Conservation (phyloP, 2,797 vertebrate species). For the Sebastes matsubarae region DNA sequence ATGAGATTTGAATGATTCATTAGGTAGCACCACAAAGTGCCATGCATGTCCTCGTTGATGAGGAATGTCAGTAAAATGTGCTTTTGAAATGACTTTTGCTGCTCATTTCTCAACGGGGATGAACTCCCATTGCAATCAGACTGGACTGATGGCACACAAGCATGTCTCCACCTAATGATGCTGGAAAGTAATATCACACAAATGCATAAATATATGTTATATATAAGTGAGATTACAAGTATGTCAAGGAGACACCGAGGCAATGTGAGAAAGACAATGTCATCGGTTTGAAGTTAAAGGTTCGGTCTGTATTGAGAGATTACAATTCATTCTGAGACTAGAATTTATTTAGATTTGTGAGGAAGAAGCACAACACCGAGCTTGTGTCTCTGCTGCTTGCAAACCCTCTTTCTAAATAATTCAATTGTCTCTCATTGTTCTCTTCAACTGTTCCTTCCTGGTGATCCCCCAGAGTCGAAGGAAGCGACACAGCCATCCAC, state of each 20-base stretch:
- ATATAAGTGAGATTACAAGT: not conserved
- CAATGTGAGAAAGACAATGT: not conserved
- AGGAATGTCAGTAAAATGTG: conserved; percentile 29
- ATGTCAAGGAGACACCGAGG: not conserved
- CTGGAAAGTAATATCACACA: not conserved
- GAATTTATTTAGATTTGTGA: conserved; percentile 48
- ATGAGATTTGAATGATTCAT: conserved; percentile 46
- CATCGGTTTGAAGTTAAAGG: conserved; percentile 11
- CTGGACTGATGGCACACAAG: not conserved
- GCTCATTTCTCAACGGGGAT: conserved; percentile 1
- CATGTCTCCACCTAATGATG: not conserved
- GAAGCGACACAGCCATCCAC: conserved; percentile 51
- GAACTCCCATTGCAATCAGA: conserved; percentile 3
- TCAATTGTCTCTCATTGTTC: conserved; percentile 74
- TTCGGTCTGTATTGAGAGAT: not conserved
- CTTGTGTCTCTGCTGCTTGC: conserved; percentile 36
- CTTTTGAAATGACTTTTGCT: conserved; percentile 20
- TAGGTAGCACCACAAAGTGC: not conserved
- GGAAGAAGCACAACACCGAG: conserved; percentile 26
- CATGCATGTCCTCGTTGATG: conserved; percentile 12
- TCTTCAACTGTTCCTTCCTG: conserved; percentile 69
- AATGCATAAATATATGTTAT: not conserved
- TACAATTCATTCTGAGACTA: conserved; percentile 21
- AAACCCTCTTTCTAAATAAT: conserved; percentile 75
- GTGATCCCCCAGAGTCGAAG: conserved; percentile 60